Conservation (phyloP, 2,113 vertebrate species). For the Varanus komodoensis region DNA sequence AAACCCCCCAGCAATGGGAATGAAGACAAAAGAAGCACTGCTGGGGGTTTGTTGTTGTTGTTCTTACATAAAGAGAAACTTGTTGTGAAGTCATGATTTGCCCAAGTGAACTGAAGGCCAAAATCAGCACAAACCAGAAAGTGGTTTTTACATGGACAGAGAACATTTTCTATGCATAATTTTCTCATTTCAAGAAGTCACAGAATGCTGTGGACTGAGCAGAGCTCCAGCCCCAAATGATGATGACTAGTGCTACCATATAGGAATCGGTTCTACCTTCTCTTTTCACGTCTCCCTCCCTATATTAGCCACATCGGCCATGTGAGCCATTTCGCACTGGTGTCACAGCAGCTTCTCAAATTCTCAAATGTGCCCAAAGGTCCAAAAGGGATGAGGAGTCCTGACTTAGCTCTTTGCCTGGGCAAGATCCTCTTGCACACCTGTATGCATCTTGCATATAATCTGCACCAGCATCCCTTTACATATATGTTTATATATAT, state of each 20-base stretch:
- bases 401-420: no score
- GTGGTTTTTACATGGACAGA: neutral
- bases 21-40: constrained; percentile 49
- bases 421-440: no score
- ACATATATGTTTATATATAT: no score
- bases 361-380: no score
- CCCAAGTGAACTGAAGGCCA: neutral
- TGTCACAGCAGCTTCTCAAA: no score
- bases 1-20: constrained; percentile 38
- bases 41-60: constrained; percentile 43
- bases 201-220: neutral
- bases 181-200: neutral
- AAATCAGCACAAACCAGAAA: neutral
- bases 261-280: neutral
- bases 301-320: no score
- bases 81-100: constrained; percentile 45
- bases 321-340: no score
- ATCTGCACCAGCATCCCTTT: no score
- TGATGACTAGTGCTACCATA: neutral
- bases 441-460: no score
- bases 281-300: no score
- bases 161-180: neutral
- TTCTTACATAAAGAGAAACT: constrained; percentile 40
- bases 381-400: no score
- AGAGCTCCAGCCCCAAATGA: no score